Base-by-base conservation (phyloP, 2,888 invertebrate species). In the Cartodere bifasciata region DNA sequence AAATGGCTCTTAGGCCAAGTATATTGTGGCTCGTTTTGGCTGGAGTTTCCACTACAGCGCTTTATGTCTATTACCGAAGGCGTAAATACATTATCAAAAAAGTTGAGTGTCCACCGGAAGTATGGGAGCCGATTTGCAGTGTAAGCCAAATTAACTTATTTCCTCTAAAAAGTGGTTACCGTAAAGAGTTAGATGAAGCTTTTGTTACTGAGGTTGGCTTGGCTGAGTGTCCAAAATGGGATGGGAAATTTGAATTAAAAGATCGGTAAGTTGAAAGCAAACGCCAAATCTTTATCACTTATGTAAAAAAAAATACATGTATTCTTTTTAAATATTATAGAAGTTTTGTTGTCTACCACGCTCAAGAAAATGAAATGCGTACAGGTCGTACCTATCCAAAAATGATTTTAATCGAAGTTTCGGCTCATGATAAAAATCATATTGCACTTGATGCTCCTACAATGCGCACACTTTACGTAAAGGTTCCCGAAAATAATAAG, bases 331-430 rank as follows among this genome's bases (percentile, higher is more conserved):
- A 35, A 23, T 17, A 14, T 50, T 49, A 22, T 37, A 65, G 64
- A 42, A 54, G 54, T 46, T 53, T 64, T 36, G 39, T 64, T 7
- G 60, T 63, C 6, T 64, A 61, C 39, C 51, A 54, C 15, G 61
- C 56, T 37, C 52, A 50, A 32, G 58, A 52, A 16, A 46, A 52
- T 15, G 55, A 57, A 44, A 63, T 62, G 37, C 47, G 55, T 41
- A 62, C 64, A 2, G 62, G 55, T 2, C 52, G 62, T 31, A 57
- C 61, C 4, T 58, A 61, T 38, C 64, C 67, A 0, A 61, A 62
- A 28, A 45, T 68, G 48, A 48, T 66, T 11, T 45, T 62, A 7
- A 59, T 68, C 13, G 60, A 56, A 31, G 43, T 64, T 2, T 47
- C 47, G 1, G 53, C 58, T 6, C 57, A 59, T n/a, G 58, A 61